A percentile compares a stretch with the other conserved stretches of the same genome.
These are phyloP conservation scores for Hydrochoerus hydrochaeris DNA, from an alignment of 2,113 vertebrate genomes.

Conservation along the genomic window DNA sequence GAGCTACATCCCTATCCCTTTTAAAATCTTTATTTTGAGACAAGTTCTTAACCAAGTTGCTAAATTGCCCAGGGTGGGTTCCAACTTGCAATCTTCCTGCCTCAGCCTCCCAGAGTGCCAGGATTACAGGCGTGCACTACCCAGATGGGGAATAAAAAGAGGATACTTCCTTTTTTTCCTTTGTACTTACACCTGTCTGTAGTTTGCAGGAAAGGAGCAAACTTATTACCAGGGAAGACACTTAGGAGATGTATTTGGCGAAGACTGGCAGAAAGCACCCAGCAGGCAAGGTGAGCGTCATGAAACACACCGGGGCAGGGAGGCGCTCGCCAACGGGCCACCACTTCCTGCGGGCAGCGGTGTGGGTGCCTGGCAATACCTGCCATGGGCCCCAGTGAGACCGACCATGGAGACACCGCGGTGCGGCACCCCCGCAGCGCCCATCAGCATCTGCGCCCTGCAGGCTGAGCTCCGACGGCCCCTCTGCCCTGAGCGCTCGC, in stretches of 20 bases:
- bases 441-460: accelerated
- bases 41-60: neutral
- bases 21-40: neutral
- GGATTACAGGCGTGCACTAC: neutral
- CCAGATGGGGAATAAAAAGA: slow-evolving; percentile 62
- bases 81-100: neutral
- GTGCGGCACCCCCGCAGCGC: neutral
- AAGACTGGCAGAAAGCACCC: slow-evolving; percentile 88
- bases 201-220: slow-evolving; percentile 92
- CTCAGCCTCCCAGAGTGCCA: neutral
- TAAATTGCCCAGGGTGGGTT: neutral
- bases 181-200: slow-evolving; percentile 56
- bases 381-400: neutral
- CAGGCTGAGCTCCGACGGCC: no score
- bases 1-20: neutral
- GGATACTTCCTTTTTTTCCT: neutral
- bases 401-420: neutral
- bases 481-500: neutral
- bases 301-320: neutral
- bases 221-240: slow-evolving; percentile 96
- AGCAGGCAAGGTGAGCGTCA: slow-evolving; percentile 88
- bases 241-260: slow-evolving; percentile 87
- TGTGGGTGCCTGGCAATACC: neutral
- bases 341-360: neutral
- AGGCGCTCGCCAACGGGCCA: accelerated